Evolutionary conservation across 2,113 vertebrate genomes (phyloP).

Genomic region (Steatornis caripensis): DNA sequence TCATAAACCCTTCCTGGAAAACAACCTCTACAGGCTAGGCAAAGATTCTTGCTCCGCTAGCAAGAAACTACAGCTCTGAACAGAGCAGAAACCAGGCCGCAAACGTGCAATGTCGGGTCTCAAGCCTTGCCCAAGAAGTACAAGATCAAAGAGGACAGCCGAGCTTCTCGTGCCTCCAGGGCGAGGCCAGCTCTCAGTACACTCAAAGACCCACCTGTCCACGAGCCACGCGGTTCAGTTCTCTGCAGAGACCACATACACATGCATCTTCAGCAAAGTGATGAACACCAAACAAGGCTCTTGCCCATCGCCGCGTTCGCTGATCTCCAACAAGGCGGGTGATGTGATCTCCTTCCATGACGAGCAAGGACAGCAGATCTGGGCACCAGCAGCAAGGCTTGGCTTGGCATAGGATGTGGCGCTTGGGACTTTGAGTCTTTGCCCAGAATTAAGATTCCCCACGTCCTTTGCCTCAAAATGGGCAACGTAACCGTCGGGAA

Average conservation of each 20-base stretch:
- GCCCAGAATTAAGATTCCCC: not conserved
- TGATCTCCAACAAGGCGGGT: not conserved
- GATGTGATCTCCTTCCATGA: not conserved
- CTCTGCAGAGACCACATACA: fast-evolving
- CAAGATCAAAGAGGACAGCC: not conserved
- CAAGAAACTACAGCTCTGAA: not conserved
- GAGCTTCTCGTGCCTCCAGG: not conserved
- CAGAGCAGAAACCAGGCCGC: not conserved
- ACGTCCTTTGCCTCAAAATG: not conserved
- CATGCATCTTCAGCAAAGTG: not conserved
- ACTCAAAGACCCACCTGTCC: not conserved
- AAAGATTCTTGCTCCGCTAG: not conserved
- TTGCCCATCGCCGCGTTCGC: not conserved
- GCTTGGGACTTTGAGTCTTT: not conserved
- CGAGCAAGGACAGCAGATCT: not conserved
- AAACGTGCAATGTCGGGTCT: not conserved
- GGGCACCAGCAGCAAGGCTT: not conserved
- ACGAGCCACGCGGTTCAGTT: not conserved
- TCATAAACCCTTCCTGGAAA: not conserved
- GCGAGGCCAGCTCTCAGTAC: not conserved
- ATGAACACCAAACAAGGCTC: not conserved
- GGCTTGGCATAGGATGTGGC: not conserved
- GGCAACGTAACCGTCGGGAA: not conserved
- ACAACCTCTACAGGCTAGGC: not conserved
- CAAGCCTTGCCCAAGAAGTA: not conserved